Evolutionary conservation across 2,113 vertebrate genomes (phyloP), one percentile per base, ranked within the genome.

Genomic region (Taurulus bubalis): DNA sequence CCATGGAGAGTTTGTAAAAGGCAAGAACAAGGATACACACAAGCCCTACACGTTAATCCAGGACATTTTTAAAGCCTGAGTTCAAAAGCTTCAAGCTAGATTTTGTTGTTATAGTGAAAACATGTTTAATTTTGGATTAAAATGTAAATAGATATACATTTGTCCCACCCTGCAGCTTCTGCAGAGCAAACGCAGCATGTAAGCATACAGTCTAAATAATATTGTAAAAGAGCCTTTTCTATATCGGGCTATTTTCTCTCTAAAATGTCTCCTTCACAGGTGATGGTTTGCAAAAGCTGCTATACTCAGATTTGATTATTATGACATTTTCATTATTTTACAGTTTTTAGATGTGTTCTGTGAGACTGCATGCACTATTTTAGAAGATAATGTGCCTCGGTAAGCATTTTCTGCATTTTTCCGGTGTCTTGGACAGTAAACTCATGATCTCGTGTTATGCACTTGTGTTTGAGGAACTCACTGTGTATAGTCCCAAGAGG

Each of bases 391-490:
- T 60, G 38, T 80, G 88, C 75, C 26, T 4, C 9, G 3, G 26
- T 71, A 59, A 89, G 83, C 80, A 83, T 55, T 85, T 88, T 85
- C 77, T 74, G 18, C 8, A 22, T 72, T 55, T 89, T 76, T 80
- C 4, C 51, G 26, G 75, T 78, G 51, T 79, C 70, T 83, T 79
- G 45, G 53, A 75, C 47, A 60, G 22, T 45, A 72, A 51, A 68
- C 83, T 60, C 79, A 47, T 85, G 88, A 82, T 83, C 80, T 81
- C 78, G 63, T 74, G 78, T 85, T 80, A 84, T 49, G 82, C 79
- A 83, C 45, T 67, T 22, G 45, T 78, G 68, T 79, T 85, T 83
- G 67, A 81, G 83, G 87, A 92, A 89, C 85, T 85, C 2, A 3
- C 42, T 24, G 22, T 77, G 26, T 67, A 26, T 40, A 47, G 30